Conservation (phyloP, 2,888 invertebrate species). For the Chymomyza procnemis region DNA sequence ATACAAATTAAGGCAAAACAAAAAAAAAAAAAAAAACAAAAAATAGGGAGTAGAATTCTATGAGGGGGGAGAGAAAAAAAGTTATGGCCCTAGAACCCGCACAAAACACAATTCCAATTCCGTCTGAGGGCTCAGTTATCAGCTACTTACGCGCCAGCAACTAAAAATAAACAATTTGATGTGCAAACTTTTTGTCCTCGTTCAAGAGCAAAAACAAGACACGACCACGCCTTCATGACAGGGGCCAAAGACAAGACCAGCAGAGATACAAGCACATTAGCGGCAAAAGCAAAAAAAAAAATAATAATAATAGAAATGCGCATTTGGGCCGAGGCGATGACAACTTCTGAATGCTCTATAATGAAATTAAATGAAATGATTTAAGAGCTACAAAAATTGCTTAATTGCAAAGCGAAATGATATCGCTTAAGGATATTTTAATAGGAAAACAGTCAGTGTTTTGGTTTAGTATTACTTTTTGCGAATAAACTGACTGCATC, state of each 20-base stretch:
- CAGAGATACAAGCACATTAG: slow-evolving; percentile 26
- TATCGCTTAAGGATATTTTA: no score
- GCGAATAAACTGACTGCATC: no score
- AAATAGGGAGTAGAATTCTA: not conserved
- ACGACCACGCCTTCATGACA: not conserved
- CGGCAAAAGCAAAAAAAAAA: not conserved
- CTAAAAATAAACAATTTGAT: slow-evolving; percentile 66
- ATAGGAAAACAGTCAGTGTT: no score
- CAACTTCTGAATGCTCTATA: not conserved
- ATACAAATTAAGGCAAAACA: not conserved
- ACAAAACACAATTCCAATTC: slow-evolving; percentile 8
- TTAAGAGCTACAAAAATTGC: no score
- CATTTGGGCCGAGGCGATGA: not conserved
- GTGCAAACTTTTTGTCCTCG: slow-evolving; percentile 53
- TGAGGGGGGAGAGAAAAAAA: not conserved
- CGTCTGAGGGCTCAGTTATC: slow-evolving; percentile 48
- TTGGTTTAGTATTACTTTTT: no score
- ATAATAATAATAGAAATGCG: not conserved
- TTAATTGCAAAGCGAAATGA: no score
- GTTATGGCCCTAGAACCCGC: not conserved
- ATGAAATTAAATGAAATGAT: no score
- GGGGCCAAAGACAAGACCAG: slow-evolving; percentile 12
- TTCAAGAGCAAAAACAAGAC: slow-evolving; percentile 39
- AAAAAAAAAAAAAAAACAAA: not conserved
- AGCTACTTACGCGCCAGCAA: slow-evolving; percentile 49